phyloP scores from a whole-genome alignment of 2,797 vertebrate species.

The Falco columbarius region DNA sequence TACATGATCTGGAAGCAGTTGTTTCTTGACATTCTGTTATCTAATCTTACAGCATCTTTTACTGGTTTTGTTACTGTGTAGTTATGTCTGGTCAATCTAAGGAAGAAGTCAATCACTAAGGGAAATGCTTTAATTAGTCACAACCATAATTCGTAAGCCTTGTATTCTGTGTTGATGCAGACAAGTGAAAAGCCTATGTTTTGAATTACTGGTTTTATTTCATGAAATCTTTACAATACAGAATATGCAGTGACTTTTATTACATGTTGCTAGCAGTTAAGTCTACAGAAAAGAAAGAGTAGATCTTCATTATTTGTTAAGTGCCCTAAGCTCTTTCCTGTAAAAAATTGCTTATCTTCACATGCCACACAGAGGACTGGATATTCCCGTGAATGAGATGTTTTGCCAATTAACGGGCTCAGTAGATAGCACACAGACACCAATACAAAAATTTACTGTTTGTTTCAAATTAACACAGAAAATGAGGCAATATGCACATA shows the following conservation, averaged over 20 bases:
- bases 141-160: rapidly evolving
- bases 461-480: too few species aligned
- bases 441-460: too few species aligned
- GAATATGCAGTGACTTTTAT: not conserved
- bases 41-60: not conserved
- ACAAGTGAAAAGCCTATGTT: not conserved
- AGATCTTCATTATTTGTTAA: not conserved
- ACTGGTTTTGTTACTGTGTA: not conserved
- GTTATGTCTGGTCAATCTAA: not conserved
- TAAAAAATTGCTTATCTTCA: not conserved
- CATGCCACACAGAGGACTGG: not conserved
- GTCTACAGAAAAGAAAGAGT: not conserved
- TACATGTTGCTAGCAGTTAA: not conserved
- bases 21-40: not conserved
- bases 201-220: not conserved
- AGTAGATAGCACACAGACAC: too few species aligned
- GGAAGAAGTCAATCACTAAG: not conserved
- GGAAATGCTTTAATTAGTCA: not conserved
- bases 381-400: not conserved
- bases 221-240: not conserved
- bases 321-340: not conserved
- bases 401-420: too few species aligned
- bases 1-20: not conserved
- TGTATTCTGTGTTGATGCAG: not conserved
- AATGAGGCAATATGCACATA: too few species aligned